phyloP scores from a whole-genome alignment of 2,797 vertebrate species.

The Gallinago solitaria region DNA sequence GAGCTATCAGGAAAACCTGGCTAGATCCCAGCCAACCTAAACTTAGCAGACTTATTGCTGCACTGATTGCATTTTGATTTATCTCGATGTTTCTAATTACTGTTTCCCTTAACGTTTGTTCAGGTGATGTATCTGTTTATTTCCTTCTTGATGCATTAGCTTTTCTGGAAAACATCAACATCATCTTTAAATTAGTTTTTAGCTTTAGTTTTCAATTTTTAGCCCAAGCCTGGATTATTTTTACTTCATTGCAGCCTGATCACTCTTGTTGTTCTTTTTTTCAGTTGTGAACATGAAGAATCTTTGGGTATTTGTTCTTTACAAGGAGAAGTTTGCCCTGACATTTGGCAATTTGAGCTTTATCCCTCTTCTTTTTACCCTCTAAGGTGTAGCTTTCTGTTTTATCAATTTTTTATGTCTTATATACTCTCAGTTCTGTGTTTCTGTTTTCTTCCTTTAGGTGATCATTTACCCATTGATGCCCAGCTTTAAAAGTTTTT shows the following conservation, averaged over 20 bases:
- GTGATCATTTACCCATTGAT: not conserved
- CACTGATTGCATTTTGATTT: conserved; percentile 45
- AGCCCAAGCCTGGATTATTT: not conserved
- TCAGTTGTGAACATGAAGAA: not conserved
- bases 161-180: not conserved
- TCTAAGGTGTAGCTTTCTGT: not conserved
- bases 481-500: not conserved
- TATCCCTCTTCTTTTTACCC: not conserved
- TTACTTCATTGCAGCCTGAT: not conserved
- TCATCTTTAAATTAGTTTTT: not conserved
- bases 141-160: not conserved
- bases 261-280: not conserved
- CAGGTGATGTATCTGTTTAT: not conserved
- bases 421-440: not conserved
- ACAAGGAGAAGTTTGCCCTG: not conserved
- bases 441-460: not conserved
- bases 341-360: not conserved
- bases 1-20: not conserved
- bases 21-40: not conserved
- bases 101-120: conserved; percentile 1
- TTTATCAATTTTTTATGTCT: not conserved
- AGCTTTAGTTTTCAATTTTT: not conserved
- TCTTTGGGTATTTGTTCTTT: not conserved
- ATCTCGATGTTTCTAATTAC: conserved; percentile 22
- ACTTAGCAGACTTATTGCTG: not conserved